A percentile compares a stretch with the other conserved stretches of the same genome.
phyloP scores from a whole-genome alignment of 2,888 invertebrate species.

The Leucophenga maculata region DNA sequence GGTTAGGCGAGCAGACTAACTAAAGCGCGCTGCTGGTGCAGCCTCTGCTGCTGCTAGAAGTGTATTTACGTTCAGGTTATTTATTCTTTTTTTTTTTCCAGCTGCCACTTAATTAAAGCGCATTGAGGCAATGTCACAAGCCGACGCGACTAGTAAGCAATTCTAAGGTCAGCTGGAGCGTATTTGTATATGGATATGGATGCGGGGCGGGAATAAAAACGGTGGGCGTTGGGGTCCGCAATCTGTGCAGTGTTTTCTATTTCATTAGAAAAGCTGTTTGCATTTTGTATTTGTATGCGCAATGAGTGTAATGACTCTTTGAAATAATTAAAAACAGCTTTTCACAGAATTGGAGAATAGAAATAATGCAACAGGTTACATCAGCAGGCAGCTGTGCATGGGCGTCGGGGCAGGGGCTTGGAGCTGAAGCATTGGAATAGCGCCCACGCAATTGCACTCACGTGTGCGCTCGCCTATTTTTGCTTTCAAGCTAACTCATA shows the following conservation, averaged over 20 bases:
- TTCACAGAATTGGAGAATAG: constrained; percentile 24
- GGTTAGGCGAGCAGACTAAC: background rate
- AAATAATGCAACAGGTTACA: constrained; percentile 18
- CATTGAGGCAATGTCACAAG: constrained; percentile 13
- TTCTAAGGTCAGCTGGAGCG: constrained; percentile 8
- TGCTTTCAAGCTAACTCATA: no score
- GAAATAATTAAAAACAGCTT: constrained; percentile 46
- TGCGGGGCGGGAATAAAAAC: background rate
- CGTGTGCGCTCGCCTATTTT: constrained; percentile 38
- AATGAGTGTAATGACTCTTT: constrained; percentile 53
- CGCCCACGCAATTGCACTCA: constrained; percentile 37
- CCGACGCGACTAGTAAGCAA: background rate
- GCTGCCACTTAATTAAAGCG: constrained; percentile 10
- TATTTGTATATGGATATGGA: no score
- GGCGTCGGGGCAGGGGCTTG: background rate
- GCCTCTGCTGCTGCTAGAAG: background rate
- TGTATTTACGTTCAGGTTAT: background rate
- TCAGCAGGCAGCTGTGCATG: background rate
- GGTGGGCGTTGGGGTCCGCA: background rate
- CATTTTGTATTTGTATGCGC: constrained; percentile 19
- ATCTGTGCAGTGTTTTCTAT: constrained; percentile 37
- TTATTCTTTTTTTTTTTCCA: background rate
- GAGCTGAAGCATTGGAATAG: constrained; percentile 9
- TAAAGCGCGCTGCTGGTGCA: background rate
- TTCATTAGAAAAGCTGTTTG: constrained; percentile 32